Conservation (phyloP, 2,797 vertebrate species). For the Hephaestus fuliginosus region DNA sequence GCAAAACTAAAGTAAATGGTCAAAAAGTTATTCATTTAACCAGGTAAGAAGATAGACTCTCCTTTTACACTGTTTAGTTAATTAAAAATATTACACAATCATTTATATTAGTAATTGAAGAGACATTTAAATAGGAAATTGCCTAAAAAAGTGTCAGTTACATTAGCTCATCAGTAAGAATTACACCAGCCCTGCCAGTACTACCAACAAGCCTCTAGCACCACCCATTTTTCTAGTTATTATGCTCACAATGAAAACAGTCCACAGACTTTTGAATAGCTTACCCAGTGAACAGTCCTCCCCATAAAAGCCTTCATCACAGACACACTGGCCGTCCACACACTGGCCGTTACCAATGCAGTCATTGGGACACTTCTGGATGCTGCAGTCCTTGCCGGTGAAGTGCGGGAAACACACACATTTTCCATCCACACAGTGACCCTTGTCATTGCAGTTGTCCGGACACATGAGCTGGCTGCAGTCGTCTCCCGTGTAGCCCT, state of each 20-base stretch:
- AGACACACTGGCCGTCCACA: constrained; percentile 89
- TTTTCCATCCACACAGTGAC: constrained; percentile 86
- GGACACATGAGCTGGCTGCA: constrained; percentile 87
- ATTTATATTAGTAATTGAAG: no score
- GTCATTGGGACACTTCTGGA: constrained; percentile 85
- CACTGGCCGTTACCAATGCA: constrained; percentile 89
- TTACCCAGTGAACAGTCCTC: constrained; percentile 88
- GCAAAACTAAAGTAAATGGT: no score
- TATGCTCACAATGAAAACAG: neutral
- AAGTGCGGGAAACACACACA: constrained; percentile 89
- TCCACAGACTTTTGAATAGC: neutral
- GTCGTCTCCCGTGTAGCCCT: constrained; percentile 86
- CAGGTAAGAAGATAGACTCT: no score
- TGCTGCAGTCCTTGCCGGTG: constrained; percentile 86
- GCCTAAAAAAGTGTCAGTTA: no score
- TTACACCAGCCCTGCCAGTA: no score
- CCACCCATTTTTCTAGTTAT: neutral
- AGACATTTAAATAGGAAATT: no score
- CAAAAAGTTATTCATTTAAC: no score
- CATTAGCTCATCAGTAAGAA: neutral
- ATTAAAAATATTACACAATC: no score
- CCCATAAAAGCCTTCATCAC: constrained; percentile 87
- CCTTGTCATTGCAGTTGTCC: constrained; percentile 88
- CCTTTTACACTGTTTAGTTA: no score
- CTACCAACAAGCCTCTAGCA: neutral